phyloP scores from a whole-genome alignment of 2,797 vertebrate species.

The Phalloptychus januarius region DNA sequence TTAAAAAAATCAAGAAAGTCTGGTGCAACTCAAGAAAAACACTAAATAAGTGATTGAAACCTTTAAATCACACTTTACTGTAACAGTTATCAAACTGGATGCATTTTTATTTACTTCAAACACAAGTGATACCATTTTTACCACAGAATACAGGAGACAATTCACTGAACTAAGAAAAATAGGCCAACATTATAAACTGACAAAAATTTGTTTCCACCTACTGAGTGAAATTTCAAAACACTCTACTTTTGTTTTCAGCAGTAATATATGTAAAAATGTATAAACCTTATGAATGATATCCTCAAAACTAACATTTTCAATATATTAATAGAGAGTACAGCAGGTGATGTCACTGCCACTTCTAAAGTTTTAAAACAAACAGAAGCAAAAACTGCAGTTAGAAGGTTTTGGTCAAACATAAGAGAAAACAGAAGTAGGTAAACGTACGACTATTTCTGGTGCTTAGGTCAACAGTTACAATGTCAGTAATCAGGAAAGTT shows the following conservation, averaged over 20 bases:
- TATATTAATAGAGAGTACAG: slow-evolving; percentile 14
- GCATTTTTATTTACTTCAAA: slow-evolving; percentile 10
- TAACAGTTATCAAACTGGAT: slow-evolving; percentile 9
- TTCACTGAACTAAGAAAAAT: slow-evolving; percentile 26
- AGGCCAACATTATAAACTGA: slow-evolving; percentile 8
- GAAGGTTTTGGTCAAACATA: slow-evolving; percentile 39
- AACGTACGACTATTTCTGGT: slow-evolving; percentile 14
- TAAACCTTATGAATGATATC: slow-evolving; percentile 18
- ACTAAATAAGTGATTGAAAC: not conserved
- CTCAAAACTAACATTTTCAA: slow-evolving; percentile 27
- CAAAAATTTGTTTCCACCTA: slow-evolving; percentile 1
- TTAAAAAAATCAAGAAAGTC: not conserved
- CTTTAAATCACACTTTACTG: not conserved
- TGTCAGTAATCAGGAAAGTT: slow-evolving; percentile 8
- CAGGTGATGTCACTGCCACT: slow-evolving; percentile 23
- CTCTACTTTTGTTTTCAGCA: slow-evolving; percentile 15
- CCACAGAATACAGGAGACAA: slow-evolving; percentile 13
- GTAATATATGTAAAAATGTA: slow-evolving; percentile 27
- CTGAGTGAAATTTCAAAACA: slow-evolving; percentile 6
- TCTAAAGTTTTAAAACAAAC: not conserved
- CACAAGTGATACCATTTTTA: slow-evolving; percentile 13
- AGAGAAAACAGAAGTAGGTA: slow-evolving; percentile 3
- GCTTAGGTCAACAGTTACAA: slow-evolving; percentile 6
- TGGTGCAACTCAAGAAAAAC: not conserved
- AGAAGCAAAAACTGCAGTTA: slow-evolving; percentile 27